Evolutionary conservation across 2,113 vertebrate genomes (phyloP).

Genomic region (Gavia stellata): DNA sequence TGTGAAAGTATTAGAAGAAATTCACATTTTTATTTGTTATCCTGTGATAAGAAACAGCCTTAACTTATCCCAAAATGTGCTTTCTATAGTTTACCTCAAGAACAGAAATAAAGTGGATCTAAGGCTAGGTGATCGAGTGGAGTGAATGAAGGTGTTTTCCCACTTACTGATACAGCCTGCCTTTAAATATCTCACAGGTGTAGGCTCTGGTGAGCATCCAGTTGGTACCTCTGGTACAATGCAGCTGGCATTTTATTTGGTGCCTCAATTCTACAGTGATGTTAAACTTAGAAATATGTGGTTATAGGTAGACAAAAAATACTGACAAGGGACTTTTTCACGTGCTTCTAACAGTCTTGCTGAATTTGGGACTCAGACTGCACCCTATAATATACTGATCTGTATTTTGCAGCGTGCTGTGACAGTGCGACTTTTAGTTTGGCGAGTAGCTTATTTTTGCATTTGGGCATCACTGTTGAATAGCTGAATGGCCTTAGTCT

Average conservation of each 20-base stretch:
- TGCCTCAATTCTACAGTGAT: not conserved
- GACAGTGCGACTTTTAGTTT: not conserved
- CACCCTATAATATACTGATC: not conserved
- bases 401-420: not conserved
- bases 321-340: not conserved
- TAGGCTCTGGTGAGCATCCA: not conserved
- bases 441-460: not conserved
- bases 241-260: not conserved
- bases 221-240: not conserved
- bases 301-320: not conserved
- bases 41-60: not conserved
- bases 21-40: not conserved
- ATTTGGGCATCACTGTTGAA: not conserved
- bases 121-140: not conserved
- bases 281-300: not conserved
- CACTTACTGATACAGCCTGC: not conserved
- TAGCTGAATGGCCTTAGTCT: not conserved
- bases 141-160: not conserved
- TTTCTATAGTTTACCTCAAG: not conserved
- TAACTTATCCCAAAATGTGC: not conserved
- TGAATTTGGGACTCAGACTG: not conserved
- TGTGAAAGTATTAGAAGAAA: not conserved
- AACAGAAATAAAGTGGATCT: not conserved
- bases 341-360: not conserved
- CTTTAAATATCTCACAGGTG: not conserved